Percentiles rank a stretch among this genome's conserved stretches.
Evolutionary conservation across 2,113 vertebrate genomes (phyloP).

Genomic region (Lynx canadensis): DNA sequence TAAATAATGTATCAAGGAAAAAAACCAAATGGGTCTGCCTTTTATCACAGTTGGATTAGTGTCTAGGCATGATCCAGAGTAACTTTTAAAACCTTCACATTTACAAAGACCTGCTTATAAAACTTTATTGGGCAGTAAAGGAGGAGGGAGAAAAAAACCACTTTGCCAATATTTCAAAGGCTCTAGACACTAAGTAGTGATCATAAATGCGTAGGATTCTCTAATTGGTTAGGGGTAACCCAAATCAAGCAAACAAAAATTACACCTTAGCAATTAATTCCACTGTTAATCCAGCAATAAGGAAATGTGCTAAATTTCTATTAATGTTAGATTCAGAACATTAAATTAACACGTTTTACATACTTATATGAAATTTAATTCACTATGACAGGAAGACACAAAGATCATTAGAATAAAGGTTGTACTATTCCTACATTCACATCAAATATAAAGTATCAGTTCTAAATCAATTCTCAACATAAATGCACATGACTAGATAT

Average conservation of each 20-base stretch:
- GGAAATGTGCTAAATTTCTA: background rate
- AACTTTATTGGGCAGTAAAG: background rate
- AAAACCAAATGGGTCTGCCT: background rate
- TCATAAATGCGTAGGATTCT: background rate
- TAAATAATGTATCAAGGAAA: background rate
- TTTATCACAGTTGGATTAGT: background rate
- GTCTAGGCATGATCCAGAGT: background rate
- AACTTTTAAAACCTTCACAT: background rate
- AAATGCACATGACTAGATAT: background rate
- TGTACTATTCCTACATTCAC: background rate
- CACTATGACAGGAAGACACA: background rate
- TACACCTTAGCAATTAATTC: background rate
- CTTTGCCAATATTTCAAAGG: background rate
- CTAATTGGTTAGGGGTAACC: background rate
- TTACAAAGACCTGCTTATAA: conserved; percentile 1
- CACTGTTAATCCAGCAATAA: background rate
- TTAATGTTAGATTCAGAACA: background rate
- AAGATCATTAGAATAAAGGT: background rate
- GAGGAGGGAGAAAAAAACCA: background rate
- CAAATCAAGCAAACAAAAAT: conserved; percentile 22
- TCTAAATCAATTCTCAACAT: conserved; percentile 7
- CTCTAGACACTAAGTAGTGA: background rate
- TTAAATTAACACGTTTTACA: background rate
- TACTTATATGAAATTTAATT: conserved; percentile 24
- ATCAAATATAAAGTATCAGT: background rate